Base-by-base conservation (phyloP, 30 jellyfish, hydroid and myxozoan species). In the Rhopilema esculentum region DNA sequence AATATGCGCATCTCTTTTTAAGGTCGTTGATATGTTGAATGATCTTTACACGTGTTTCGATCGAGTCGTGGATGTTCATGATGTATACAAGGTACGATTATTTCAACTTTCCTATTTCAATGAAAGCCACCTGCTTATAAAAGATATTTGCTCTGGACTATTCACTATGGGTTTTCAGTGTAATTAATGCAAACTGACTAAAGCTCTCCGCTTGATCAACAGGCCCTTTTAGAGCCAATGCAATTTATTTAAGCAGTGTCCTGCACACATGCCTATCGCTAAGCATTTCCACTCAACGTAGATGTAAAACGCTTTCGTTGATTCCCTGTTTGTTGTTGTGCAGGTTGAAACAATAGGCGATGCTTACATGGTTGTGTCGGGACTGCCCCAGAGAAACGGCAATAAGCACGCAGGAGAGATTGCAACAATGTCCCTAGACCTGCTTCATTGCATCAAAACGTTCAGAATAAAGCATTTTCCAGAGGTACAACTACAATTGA, bases 291-390 rank as follows among this genome's bases (percentile, higher is more conserved):
- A n/a, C n/a, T n/a, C n/a, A n/a, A n/a, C n/a, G n/a, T n/a, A n/a
- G n/a, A n/a, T n/a, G n/a, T 40, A 2, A 12, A 12, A 6, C 57
- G 12, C 57, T 12, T 6, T 40, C 6, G 25, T 19, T 19, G 20
- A 15, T 1, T 0, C 21, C 89, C 0, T 57, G 8, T 30, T 8
- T 33, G 20, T 69, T 70, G 32, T 20, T 66, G 21, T 77, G n/a
- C 49, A 94, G 99, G 99, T 94, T 6, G 99, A 94, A 73, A 94
- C 99, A 21, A 94, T 94, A 31, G 99, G 99, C 21, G 99, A 94
- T 79, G 99, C 99, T 1, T 94, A 94, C 93, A 94, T 94, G 99
- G 99, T 94, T 7, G 99, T 94, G 29, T 89, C 97, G 0, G 99
- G 99, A 20, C 89, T 94, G 57, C 99, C 99, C 1, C 92, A 79